A percentile compares a stretch with the other conserved stretches of the same genome.
These are phyloP conservation scores for Stenoptilia bipunctidactyla DNA, from an alignment of 2,888 invertebrate species.

Conservation along the genomic window DNA sequence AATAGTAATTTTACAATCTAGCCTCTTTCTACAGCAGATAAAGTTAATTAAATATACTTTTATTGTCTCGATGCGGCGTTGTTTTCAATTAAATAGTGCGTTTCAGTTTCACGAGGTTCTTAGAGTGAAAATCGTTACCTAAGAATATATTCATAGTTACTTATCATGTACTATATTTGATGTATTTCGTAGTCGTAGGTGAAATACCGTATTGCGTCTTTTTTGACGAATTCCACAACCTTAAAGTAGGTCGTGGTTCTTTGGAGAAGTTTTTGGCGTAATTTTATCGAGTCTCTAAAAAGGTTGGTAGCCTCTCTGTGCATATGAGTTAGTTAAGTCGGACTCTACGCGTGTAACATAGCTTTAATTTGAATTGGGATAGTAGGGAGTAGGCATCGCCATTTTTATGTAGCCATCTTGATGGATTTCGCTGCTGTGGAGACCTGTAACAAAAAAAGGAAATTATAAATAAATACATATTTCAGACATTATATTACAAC, in stretches of 20 bases:
- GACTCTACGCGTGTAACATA: conserved; percentile 9
- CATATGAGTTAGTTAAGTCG: conserved; percentile 38
- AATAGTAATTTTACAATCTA: too few species aligned
- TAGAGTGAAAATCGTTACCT: conserved; percentile 50
- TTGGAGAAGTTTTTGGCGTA: conserved; percentile 53
- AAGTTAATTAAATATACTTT: background rate
- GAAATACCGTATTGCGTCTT: conserved; percentile 62
- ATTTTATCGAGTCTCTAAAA: conserved; percentile 57
- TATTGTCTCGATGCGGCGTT: conserved; percentile 3
- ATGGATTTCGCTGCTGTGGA: too few species aligned
- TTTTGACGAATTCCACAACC: conserved; percentile 60
- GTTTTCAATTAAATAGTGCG: conserved; percentile 21
- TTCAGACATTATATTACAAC: too few species aligned
- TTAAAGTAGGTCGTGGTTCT: conserved; percentile 56
- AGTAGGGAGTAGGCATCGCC: background rate
- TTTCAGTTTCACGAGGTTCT: conserved; percentile 61
- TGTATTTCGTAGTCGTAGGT: conserved; percentile 59
- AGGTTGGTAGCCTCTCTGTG: conserved; percentile 52
- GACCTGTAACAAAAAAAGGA: too few species aligned
- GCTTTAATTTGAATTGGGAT: background rate
- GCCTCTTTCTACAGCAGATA: too few species aligned
- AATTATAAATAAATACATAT: too few species aligned
- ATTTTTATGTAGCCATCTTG: too few species aligned
- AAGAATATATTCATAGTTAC: conserved; percentile 58
- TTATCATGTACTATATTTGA: conserved; percentile 32